Evolutionary conservation across 2,797 vertebrate species (phyloP).

Genomic region (Yasuhikotakia modesta): DNA sequence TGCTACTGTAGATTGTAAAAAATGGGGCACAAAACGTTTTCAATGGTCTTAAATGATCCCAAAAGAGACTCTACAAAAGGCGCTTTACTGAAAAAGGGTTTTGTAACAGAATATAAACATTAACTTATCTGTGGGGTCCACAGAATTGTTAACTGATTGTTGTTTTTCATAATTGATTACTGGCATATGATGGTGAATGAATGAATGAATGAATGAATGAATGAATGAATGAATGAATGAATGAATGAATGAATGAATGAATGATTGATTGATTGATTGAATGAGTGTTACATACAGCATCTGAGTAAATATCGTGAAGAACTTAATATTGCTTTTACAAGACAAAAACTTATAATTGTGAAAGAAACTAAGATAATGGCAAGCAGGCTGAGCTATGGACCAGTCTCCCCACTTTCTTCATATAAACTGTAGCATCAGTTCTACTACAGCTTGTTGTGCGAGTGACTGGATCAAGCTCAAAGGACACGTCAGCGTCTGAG

Average conservation of each 20-base stretch:
- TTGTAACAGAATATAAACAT: slow-evolving; percentile 31
- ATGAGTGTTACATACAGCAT: slow-evolving; percentile 58
- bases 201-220: slow-evolving; percentile 41
- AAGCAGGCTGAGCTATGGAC: slow-evolving; percentile 62
- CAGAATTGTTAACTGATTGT: not conserved
- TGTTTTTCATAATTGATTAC: slow-evolving; percentile 48
- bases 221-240: slow-evolving; percentile 45
- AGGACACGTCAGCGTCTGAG: slow-evolving; percentile 60
- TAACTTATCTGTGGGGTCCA: not conserved
- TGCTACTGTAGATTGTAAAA: not conserved
- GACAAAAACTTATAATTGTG: slow-evolving; percentile 58
- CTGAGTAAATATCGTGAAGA: slow-evolving; percentile 61
- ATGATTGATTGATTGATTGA: no score
- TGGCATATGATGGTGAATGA: slow-evolving; percentile 50
- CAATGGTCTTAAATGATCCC: not conserved
- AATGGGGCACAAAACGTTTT: not conserved
- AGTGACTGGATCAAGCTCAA: slow-evolving; percentile 56
- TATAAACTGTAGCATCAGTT: slow-evolving; percentile 26
- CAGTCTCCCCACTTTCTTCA: slow-evolving; percentile 45
- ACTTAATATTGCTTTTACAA: slow-evolving; percentile 72
- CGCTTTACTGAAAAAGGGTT: slow-evolving; percentile 15
- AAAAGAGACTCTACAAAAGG: not conserved
- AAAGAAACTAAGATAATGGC: slow-evolving; percentile 70
- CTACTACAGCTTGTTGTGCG: slow-evolving; percentile 31
- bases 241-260: slow-evolving; percentile 42